These are phyloP conservation scores for Drosophila helvetica DNA, from an alignment of 2,888 invertebrate genomes.

Conservation along the genomic window DNA sequence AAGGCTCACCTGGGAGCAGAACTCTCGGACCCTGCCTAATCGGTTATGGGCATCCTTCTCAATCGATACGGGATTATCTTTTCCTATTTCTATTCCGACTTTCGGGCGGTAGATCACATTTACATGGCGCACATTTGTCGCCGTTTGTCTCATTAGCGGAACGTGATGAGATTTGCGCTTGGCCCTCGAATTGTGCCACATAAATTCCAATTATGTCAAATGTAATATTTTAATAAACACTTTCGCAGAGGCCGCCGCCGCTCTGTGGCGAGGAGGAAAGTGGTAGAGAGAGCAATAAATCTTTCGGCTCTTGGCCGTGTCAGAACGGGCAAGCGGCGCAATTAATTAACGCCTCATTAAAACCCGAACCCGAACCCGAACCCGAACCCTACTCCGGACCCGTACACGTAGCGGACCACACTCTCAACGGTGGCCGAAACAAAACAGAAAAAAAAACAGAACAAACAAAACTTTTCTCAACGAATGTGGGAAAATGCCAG, in stretches of 20 bases:
- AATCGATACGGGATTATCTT: neutral
- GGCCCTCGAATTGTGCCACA: conserved; percentile 48
- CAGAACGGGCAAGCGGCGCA: conserved; percentile 78
- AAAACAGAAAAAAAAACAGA: conserved; percentile 10
- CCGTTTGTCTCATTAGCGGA: conserved; percentile 26
- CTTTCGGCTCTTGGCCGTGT: conserved; percentile 63
- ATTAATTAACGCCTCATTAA: conserved; percentile 83
- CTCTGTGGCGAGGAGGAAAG: conserved; percentile 13
- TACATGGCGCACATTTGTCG: conserved; percentile 12
- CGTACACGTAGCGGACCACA: neutral
- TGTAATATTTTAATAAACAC: conserved; percentile 83
- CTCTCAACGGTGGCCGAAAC: no score
- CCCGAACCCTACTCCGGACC: conserved; percentile 1
- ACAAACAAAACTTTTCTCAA: conserved; percentile 34
- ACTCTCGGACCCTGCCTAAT: neutral
- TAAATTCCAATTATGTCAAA: conserved; percentile 83
- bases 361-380: conserved; percentile 53
- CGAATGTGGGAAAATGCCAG: conserved; percentile 67
- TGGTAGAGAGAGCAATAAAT: conserved; percentile 64
- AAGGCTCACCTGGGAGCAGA: neutral
- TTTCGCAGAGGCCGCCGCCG: conserved; percentile 59
- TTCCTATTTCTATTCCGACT: neutral
- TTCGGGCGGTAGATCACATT: neutral
- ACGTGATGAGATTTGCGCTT: conserved; percentile 39
- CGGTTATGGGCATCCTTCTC: neutral